phyloP scores from a whole-genome alignment of 2,797 vertebrate species.

The Silurus aristotelis region DNA sequence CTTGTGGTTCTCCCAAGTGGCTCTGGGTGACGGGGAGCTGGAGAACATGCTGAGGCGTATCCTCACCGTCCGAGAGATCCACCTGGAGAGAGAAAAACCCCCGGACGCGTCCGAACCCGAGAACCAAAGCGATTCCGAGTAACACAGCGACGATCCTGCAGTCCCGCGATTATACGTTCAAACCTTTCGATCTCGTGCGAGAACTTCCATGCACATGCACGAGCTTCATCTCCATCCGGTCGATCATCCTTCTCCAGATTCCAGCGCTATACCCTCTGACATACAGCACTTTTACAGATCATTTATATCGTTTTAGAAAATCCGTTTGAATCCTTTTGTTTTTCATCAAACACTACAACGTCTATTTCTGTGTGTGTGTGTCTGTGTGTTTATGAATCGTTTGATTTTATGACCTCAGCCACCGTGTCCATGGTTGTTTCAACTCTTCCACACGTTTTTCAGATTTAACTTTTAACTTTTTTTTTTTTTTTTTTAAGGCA shows the following conservation, averaged over 20 bases:
- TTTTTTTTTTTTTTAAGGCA: background rate
- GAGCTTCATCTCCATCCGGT: background rate
- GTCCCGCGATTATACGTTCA: no score
- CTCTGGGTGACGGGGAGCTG: conserved; percentile 88
- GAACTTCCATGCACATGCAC: background rate
- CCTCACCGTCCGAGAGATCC: conserved; percentile 91
- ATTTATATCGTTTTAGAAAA: no score
- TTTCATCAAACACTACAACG: background rate
- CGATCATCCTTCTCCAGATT: background rate
- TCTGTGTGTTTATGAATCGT: background rate
- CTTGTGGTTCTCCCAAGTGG: conserved; percentile 91
- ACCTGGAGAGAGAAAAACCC: conserved; percentile 83
- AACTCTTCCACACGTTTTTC: background rate
- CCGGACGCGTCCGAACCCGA: conserved; percentile 64
- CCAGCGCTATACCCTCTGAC: no score
- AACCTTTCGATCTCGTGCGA: no score
- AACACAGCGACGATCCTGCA: background rate
- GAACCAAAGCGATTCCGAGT: conserved; percentile 18
- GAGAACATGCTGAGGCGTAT: conserved; percentile 95
- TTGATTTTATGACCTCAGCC: background rate
- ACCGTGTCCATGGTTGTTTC: background rate
- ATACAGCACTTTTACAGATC: no score
- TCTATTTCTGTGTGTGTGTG: background rate
- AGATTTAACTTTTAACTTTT: no score
- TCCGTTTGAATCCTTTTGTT: no score